Evolutionary conservation across 2,888 invertebrate species (phyloP).

Genomic region (Myopa testacea): DNA sequence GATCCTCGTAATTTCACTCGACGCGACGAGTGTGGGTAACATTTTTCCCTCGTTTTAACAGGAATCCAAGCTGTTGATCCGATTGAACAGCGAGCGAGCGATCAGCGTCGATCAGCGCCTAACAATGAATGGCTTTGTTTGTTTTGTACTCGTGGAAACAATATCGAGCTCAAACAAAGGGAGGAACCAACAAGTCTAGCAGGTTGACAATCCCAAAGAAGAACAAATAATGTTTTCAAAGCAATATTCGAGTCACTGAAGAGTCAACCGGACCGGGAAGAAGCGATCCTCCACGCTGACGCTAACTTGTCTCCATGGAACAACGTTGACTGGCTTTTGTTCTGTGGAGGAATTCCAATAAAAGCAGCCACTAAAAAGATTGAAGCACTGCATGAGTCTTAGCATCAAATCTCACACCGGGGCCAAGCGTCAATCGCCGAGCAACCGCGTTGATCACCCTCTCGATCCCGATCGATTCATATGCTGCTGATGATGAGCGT

Average conservation of each 20-base stretch:
- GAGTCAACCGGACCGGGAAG: too few species aligned
- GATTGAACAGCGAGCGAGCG: neutral
- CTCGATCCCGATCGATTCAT: neutral
- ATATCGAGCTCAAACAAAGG: neutral
- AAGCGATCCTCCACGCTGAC: constrained; percentile 14
- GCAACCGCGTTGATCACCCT: neutral
- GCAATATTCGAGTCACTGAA: too few species aligned
- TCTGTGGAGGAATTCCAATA: constrained; percentile 22
- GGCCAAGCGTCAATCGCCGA: neutral
- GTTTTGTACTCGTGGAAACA: neutral
- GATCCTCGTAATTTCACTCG: constrained; percentile 48
- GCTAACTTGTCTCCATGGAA: constrained; percentile 33
- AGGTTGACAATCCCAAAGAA: constrained; percentile 23
- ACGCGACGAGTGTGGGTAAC: neutral
- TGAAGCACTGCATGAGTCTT: constrained; percentile 46
- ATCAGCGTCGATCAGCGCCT: neutral
- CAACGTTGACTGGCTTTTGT: constrained; percentile 21
- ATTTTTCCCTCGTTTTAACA: neutral
- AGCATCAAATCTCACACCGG: neutral
- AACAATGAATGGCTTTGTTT: constrained; percentile 2
- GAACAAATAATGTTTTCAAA: too few species aligned
- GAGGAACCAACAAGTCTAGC: constrained; percentile 33
- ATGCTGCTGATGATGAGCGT: constrained; percentile 8
- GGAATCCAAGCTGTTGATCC: constrained; percentile 8
- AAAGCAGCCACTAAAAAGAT: constrained; percentile 42